Conservation (phyloP, 2,888 invertebrate genomes). For the Plebejus argus region DNA sequence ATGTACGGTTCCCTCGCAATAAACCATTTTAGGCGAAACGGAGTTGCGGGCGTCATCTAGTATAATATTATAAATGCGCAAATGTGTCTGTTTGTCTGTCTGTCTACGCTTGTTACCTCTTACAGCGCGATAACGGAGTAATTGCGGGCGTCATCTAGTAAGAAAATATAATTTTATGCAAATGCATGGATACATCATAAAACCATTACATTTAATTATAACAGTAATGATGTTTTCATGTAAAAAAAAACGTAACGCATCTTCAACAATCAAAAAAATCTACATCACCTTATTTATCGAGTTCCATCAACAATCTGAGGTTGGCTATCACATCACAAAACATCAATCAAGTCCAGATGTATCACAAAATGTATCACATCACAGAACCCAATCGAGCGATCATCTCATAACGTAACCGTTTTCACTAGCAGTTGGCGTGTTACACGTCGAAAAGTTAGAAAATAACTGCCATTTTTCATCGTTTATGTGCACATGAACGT, state of each 20-base stretch:
- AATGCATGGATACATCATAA: too few relatives aligned
- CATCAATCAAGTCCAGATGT: neutral
- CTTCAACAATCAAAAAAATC: neutral
- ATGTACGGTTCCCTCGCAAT: too few relatives aligned
- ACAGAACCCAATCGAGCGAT: constrained; percentile 19
- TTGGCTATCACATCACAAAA: constrained; percentile 13
- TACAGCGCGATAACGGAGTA: too few relatives aligned
- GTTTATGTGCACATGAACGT: constrained; percentile 36
- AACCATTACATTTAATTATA: too few relatives aligned
- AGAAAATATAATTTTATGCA: too few relatives aligned
- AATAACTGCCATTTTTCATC: constrained; percentile 39
- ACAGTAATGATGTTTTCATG: too few relatives aligned
- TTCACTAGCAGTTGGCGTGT: constrained; percentile 33
- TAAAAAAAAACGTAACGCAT: neutral
- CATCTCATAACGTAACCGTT: constrained; percentile 25
- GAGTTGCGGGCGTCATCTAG: too few relatives aligned
- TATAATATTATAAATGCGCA: too few relatives aligned
- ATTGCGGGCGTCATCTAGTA: too few relatives aligned
- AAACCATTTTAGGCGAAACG: too few relatives aligned
- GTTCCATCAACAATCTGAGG: neutral
- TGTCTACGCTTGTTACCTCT: too few relatives aligned
- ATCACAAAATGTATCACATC: constrained; percentile 15
- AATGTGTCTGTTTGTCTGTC: too few relatives aligned
- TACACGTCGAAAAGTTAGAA: constrained; percentile 38
- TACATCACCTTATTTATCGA: constrained; percentile 8